A percentile compares a stretch with the other conserved stretches of the same genome.
Evolutionary conservation across 1,140 invertebrate species (phyloP).

Genomic region (Laodelphax striatellus): DNA sequence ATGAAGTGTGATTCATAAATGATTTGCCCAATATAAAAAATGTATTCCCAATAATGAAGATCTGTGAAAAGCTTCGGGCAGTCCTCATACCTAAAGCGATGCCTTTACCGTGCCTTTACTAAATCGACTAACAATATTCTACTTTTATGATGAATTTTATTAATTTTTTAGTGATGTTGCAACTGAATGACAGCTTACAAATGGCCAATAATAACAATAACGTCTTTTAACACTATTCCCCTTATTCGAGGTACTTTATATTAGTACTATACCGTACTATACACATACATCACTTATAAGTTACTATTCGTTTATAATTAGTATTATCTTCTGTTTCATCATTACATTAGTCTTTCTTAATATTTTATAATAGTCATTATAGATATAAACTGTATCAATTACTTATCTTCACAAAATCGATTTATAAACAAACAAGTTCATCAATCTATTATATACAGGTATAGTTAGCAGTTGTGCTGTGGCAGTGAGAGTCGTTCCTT

Average conservation of each 20-base stretch:
- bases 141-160: no score
- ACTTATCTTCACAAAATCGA: conserved; percentile 7
- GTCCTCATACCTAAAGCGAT: no score
- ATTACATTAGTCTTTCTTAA: conserved; percentile 17
- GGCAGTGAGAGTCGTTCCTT: conserved; percentile 21
- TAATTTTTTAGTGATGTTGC: no score
- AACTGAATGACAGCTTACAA: no score
- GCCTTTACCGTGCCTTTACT: no score
- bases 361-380: conserved; percentile 12
- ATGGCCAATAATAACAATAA: no score
- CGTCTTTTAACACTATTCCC: conserved; percentile 18
- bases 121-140: no score
- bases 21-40: no score
- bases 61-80: no score
- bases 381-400: conserved; percentile 17
- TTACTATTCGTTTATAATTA: background rate
- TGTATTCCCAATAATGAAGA: no score
- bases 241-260: conserved; percentile 18
- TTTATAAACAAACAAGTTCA: conserved; percentile 11
- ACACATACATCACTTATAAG: conserved; percentile 15
- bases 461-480: conserved; percentile 20
- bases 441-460: conserved; percentile 6
- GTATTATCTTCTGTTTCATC: conserved; percentile 2
- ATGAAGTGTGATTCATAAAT: no score
- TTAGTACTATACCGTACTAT: conserved; percentile 21